Percentiles rank a stretch among this genome's conserved stretches.
These are phyloP conservation scores for Himantopus leucocephalus DNA, from an alignment of 2,113 vertebrate genomes.

Conservation along the genomic window DNA sequence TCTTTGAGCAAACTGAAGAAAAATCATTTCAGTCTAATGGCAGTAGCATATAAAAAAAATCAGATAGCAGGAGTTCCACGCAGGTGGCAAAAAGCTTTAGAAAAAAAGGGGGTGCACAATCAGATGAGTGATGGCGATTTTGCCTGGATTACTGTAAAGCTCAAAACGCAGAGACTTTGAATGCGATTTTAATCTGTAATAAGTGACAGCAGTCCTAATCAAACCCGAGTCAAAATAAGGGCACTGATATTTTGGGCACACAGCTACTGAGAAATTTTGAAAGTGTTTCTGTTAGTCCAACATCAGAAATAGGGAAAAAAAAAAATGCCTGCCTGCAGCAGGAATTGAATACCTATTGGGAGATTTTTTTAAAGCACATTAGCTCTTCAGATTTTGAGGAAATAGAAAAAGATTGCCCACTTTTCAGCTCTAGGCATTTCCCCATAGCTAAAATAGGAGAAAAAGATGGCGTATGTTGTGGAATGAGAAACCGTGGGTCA, in stretches of 20 bases:
- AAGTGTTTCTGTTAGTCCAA: neutral
- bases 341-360: neutral
- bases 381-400: neutral
- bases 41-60: conserved; percentile 67
- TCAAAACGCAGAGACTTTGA: conserved; percentile 19
- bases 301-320: neutral
- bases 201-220: conserved; percentile 38
- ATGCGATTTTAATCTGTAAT: conserved; percentile 65
- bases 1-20: conserved; percentile 81
- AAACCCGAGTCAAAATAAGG: conserved; percentile 26
- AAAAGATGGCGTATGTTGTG: neutral
- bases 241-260: neutral
- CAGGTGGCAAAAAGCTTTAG: conserved; percentile 63
- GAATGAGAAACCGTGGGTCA: neutral
- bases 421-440: neutral
- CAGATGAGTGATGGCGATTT: neutral
- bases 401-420: neutral
- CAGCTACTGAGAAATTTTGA: neutral
- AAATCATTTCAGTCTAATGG: conserved; percentile 84
- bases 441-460: rapidly evolving
- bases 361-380: neutral
- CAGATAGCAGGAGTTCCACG: conserved; percentile 70
- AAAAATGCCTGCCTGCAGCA: neutral
- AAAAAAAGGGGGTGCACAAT: conserved; percentile 40
- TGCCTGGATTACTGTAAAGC: conserved; percentile 40